These are phyloP conservation scores for Prosapia bicincta DNA, from an alignment of 2,888 invertebrate genomes.

Conservation along the genomic window DNA sequence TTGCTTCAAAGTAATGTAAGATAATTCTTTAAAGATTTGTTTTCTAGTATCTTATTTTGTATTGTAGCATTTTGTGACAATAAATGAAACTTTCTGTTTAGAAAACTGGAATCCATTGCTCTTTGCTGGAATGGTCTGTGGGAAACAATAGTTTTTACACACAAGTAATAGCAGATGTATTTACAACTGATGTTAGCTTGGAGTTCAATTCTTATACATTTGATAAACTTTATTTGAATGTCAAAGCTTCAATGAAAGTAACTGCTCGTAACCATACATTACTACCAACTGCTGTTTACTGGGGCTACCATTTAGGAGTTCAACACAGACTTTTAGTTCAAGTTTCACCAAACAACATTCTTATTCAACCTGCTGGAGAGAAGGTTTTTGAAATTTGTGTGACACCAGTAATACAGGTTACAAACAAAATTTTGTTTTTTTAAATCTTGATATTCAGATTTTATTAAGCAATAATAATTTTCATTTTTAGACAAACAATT, in stretches of 20 bases:
- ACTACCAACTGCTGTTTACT: neutral
- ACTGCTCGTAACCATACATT: neutral
- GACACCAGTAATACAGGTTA: neutral
- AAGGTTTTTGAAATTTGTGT: neutral
- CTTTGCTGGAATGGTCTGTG: neutral
- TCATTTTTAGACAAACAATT: too few species aligned
- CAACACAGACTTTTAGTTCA: neutral
- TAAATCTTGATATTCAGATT: too few species aligned
- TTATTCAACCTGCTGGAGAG: neutral
- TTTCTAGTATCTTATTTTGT: too few species aligned
- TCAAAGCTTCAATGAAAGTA: neutral
- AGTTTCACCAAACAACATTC: neutral
- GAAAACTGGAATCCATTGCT: neutral
- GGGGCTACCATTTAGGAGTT: neutral
- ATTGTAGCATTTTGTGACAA: too few species aligned
- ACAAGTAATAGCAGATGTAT: neutral
- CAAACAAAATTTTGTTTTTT: too few species aligned
- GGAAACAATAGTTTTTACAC: neutral
- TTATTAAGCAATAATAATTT: too few species aligned
- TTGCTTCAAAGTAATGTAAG: too few species aligned
- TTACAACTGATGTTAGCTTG: neutral
- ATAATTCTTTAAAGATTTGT: too few species aligned
- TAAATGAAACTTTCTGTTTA: neutral
- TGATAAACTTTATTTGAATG: neutral
- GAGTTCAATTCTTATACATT: neutral